Evolutionary conservation across 37 sponge, comb jelly and placozoan species (phyloP).

Genomic region (Ianthella basta): DNA sequence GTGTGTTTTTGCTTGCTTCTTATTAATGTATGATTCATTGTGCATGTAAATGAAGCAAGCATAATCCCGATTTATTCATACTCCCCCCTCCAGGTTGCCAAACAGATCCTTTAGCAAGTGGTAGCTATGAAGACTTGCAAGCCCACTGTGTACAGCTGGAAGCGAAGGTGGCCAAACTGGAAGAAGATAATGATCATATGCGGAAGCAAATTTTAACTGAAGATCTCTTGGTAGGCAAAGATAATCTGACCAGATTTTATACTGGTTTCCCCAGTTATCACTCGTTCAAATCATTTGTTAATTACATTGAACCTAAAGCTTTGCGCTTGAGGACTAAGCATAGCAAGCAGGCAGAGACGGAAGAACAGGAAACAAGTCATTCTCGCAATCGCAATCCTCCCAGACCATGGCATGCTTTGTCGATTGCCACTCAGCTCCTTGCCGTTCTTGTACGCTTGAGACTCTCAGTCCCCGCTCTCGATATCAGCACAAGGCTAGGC

Average conservation of each 20-base stretch:
- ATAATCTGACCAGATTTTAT: conserved; percentile 31
- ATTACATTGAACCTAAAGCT: conserved; percentile 54
- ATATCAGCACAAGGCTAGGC: conserved; percentile 19
- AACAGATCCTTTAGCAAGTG: no score
- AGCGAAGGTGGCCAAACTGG: conserved; percentile 31
- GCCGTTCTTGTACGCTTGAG: conserved; percentile 27
- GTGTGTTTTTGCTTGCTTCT: conserved; percentile 21
- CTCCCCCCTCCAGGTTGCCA: conserved; percentile 17
- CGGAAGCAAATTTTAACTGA: conserved; percentile 16
- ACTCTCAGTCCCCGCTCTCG: conserved; percentile 17
- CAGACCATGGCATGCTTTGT: neutral
- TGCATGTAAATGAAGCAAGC: neutral
- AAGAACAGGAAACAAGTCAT: neutral
- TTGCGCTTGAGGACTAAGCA: conserved; percentile 7
- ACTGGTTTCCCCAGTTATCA: conserved; percentile 37
- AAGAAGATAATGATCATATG: conserved; percentile 7
- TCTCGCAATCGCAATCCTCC: neutral
- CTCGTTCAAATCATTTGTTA: conserved; percentile 33
- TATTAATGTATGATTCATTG: neutral
- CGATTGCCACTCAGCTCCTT: conserved; percentile 35
- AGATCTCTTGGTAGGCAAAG: conserved; percentile 9
- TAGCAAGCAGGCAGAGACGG: neutral
- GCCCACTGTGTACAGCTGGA: conserved; percentile 19
- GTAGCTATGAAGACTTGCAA: conserved; percentile 32
- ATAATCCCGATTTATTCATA: neutral